Base-by-base conservation (phyloP, 2,797 vertebrate species). In the Prionace glauca region DNA sequence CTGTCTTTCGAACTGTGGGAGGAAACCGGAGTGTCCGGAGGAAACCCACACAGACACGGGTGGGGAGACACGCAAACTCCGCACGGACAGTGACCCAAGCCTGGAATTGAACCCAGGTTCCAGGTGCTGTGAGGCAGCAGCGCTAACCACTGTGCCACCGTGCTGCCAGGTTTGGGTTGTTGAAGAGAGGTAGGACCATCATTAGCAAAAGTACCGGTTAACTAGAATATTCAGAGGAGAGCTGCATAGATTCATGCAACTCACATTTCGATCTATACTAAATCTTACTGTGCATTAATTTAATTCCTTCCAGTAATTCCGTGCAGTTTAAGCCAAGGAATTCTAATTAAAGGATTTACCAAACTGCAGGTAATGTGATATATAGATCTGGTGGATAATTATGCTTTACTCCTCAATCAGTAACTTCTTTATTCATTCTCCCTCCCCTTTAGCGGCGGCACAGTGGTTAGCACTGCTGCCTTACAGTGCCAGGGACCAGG, bases 121-220 rank as follows among this genome's bases (percentile, higher is more conserved):
- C 50, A 7, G 50, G 50, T 4, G 3, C 50, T 56, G 50, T 56
- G 50, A 56, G 50, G 50, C 50, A 56, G 50, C 50, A 56, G 50
- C 4, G 50, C 50, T 56, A 56, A 56, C 50, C 50, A 56, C 50
- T 56, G 50, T 7, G 45, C 45, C 5, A 56, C 5, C 5, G 3
- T 56, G 50, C 5, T 56, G 32, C 74, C 11, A n/a, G n/a, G 74
- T 79, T 79, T 79, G 95, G 90, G 77, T 2, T 96, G 97, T 8
- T 96, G 97, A 9, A n/a, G 14, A 5, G 29, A 84, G 79, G 79
- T 41, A 84, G 79, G 79, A 14, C 1, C 16, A 1, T n/a, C 41
- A 45, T 41, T 45, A 24, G 45, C 41, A 22, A 45, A 45, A 84
- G 18, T 97, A 56, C 18, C 26, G 18, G 26, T 62, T 32, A 62